Evolutionary conservation across 2,113 vertebrate genomes (phyloP).

Genomic region (Nematolebias whitei): DNA sequence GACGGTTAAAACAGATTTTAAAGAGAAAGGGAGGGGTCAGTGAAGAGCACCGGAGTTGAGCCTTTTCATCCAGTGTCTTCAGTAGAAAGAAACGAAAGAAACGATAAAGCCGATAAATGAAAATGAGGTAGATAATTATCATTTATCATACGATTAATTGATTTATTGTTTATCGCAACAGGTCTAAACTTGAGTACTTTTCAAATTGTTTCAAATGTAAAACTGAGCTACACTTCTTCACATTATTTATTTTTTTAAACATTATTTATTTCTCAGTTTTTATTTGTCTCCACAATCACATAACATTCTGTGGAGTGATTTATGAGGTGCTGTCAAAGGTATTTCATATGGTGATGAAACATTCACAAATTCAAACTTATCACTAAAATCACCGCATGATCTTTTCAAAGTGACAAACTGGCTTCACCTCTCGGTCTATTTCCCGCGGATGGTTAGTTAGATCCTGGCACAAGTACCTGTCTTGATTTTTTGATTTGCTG

Average conservation of each 20-base stretch:
- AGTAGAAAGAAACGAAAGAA: too few relatives aligned
- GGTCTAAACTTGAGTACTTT: too few relatives aligned
- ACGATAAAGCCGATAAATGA: too few relatives aligned
- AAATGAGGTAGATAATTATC: too few relatives aligned
- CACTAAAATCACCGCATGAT: slow-evolving; percentile 35
- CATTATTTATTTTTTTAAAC: background rate
- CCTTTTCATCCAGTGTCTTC: too few relatives aligned
- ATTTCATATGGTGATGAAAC: slow-evolving; percentile 43
- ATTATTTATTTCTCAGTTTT: background rate
- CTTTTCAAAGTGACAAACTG: slow-evolving; percentile 37
- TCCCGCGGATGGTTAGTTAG: slow-evolving; percentile 40
- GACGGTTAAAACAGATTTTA: too few relatives aligned
- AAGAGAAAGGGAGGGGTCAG: too few relatives aligned
- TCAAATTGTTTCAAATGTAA: background rate
- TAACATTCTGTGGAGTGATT: slow-evolving; percentile 48
- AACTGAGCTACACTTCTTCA: background rate
- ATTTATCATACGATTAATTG: too few relatives aligned
- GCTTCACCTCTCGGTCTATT: slow-evolving; percentile 38
- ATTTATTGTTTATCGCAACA: too few relatives aligned
- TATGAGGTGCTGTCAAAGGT: slow-evolving; percentile 51
- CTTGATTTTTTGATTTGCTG: background rate
- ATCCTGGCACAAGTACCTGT: background rate
- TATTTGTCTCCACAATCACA: slow-evolving; percentile 27
- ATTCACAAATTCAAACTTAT: slow-evolving; percentile 48
- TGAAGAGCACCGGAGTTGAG: too few relatives aligned